These are phyloP conservation scores for Sphenodon punctatus DNA, from an alignment of 2,797 vertebrate genomes.

Conservation along the genomic window DNA sequence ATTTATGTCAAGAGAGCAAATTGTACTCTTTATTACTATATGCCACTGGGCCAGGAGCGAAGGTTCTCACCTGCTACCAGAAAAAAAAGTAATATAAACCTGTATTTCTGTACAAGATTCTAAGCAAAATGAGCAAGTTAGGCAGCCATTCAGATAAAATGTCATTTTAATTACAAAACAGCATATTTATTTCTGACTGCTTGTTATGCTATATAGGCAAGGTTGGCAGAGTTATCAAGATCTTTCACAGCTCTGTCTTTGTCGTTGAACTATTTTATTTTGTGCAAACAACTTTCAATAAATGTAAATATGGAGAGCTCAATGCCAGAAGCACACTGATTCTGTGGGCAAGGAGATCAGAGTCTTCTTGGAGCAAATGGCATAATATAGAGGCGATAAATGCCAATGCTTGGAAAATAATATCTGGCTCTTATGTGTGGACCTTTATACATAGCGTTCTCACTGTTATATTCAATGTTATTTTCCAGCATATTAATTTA, in stretches of 20 bases:
- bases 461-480: constrained; percentile 25
- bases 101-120: constrained; percentile 14
- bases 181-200: background rate
- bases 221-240: background rate
- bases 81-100: background rate
- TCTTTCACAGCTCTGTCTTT: background rate
- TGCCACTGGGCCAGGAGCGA: background rate
- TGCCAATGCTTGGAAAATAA: constrained; percentile 30
- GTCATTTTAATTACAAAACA: background rate
- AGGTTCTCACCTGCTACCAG: background rate
- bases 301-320: background rate
- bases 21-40: background rate
- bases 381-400: constrained; percentile 62
- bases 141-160: background rate
- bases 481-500: constrained; percentile 28
- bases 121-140: constrained; percentile 33
- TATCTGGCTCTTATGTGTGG: constrained; percentile 59
- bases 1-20: background rate
- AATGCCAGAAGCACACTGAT: background rate
- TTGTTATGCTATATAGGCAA: background rate
- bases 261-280: background rate
- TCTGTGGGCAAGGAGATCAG: background rate
- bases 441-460: constrained; percentile 49
- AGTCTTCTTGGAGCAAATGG: constrained; percentile 6
- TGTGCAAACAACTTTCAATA: background rate